Percentiles rank a stretch among this genome's conserved stretches.
Conservation (phyloP, 2,888 invertebrate species). For the Periphyllus acericola region DNA sequence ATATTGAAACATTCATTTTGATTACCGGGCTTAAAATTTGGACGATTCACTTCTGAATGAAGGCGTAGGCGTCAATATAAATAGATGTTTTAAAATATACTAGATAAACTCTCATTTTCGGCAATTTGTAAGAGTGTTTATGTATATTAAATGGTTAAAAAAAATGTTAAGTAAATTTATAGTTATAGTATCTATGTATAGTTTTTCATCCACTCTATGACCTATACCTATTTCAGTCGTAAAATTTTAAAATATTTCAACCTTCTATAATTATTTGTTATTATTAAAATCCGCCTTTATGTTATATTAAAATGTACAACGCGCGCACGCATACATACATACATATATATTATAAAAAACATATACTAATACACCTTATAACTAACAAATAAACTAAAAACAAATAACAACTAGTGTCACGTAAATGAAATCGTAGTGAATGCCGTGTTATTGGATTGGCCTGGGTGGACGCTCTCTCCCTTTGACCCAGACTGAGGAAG, state of each 20-base stretch:
- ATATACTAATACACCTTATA: not conserved
- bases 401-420: conserved; percentile 55
- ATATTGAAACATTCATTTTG: conserved; percentile 10
- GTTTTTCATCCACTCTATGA: not conserved
- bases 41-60: not conserved
- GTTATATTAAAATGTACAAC: not conserved
- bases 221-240: not conserved
- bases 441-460: conserved; percentile 55
- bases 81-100: conserved; percentile 4
- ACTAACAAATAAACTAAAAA: conserved; percentile 14
- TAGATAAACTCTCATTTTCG: not conserved
- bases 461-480: conserved; percentile 46
- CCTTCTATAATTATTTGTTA: not conserved
- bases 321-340: not conserved
- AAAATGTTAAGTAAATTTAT: not conserved
- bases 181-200: not conserved
- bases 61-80: not conserved
- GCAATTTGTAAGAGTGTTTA: not conserved
- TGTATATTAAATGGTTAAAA: not conserved
- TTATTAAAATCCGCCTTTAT: not conserved
- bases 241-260: not conserved
- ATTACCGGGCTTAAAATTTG: not conserved
- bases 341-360: not conserved
- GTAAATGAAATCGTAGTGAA: conserved; percentile 35
- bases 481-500: conserved; percentile 58